A percentile compares a stretch with the other conserved stretches of the same genome.
Conservation (phyloP, 2,888 invertebrate genomes). For the Torymus auratus region DNA sequence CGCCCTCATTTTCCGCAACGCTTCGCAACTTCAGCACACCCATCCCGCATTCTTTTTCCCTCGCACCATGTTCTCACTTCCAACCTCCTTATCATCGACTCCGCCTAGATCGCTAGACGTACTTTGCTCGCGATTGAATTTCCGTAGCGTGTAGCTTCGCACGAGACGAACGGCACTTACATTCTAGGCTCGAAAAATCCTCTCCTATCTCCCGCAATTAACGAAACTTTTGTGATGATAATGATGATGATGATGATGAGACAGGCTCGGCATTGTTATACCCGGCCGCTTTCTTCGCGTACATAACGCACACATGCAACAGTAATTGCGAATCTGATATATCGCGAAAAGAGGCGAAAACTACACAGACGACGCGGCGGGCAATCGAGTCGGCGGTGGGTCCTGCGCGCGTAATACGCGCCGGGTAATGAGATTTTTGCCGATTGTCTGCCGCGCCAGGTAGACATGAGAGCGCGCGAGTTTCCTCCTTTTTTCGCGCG, state of each 20-base stretch:
- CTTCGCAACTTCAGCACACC: no score
- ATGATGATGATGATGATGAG: constrained; percentile 27
- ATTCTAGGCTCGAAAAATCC: constrained; percentile 8
- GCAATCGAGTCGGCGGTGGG: background rate
- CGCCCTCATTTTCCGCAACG: no score
- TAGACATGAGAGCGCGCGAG: background rate
- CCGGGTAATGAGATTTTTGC: constrained; percentile 51
- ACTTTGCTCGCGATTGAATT: no score
- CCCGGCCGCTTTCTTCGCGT: constrained; percentile 13
- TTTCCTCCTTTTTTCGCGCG: constrained; percentile 11
- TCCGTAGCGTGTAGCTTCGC: no score
- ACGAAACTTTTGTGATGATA: constrained; percentile 33
- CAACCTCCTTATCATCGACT: background rate
- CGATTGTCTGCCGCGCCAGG: background rate
- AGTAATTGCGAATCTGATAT: constrained; percentile 39
- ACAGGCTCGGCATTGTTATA: constrained; percentile 32
- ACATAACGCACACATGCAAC: background rate
- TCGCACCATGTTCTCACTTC: no score
- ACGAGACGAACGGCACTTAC: no score
- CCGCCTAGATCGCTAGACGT: background rate
- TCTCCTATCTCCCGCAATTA: constrained; percentile 23
- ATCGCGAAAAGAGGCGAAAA: constrained; percentile 48
- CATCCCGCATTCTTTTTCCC: no score
- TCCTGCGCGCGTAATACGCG: background rate
- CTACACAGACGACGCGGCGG: background rate